phyloP scores from a whole-genome alignment of 1,140 invertebrate genomes.

The Bicyclus anynana region DNA sequence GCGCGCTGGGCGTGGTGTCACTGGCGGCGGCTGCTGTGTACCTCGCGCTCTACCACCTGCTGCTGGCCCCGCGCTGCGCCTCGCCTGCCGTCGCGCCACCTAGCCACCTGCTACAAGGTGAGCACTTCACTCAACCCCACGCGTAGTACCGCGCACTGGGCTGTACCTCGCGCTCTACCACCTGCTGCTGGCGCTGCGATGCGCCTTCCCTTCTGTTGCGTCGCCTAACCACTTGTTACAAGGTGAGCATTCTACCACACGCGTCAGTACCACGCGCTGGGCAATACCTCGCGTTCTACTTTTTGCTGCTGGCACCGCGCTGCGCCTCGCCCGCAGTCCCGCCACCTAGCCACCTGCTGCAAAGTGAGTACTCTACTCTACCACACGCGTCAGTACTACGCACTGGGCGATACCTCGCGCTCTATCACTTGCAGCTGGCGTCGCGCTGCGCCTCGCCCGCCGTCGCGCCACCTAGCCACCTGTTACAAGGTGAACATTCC shows the following conservation, averaged over 20 bases:
- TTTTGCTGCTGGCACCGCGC: constrained; percentile 82
- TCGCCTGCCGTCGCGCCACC: constrained; percentile 79
- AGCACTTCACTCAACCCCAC: neutral
- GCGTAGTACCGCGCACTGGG: too few relatives aligned
- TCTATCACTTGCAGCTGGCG: constrained; percentile 85
- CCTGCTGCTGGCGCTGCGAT: constrained; percentile 53
- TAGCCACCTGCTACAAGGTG: constrained; percentile 71
- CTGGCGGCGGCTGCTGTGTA: constrained; percentile 81
- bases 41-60: constrained; percentile 83
- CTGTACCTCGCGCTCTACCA: too few relatives aligned
- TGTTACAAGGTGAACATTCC: constrained; percentile 52
- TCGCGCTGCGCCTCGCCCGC: constrained; percentile 82
- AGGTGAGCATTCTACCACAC: too few relatives aligned
- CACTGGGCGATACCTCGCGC: constrained; percentile 82
- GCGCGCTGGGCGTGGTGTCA: constrained; percentile 80
- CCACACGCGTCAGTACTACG: too few relatives aligned
- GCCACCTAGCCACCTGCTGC: constrained; percentile 72
- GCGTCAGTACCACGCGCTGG: too few relatives aligned
- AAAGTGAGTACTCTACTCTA: constrained; percentile 38
- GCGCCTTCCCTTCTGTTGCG: too few relatives aligned
- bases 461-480: constrained; percentile 75
- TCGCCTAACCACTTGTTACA: too few relatives aligned
- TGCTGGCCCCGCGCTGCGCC: constrained; percentile 83
- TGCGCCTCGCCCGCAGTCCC: constrained; percentile 81
- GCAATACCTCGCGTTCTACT: constrained; percentile 82